Conservation (phyloP, 2,797 vertebrate species). For the Diceros bicornis region DNA sequence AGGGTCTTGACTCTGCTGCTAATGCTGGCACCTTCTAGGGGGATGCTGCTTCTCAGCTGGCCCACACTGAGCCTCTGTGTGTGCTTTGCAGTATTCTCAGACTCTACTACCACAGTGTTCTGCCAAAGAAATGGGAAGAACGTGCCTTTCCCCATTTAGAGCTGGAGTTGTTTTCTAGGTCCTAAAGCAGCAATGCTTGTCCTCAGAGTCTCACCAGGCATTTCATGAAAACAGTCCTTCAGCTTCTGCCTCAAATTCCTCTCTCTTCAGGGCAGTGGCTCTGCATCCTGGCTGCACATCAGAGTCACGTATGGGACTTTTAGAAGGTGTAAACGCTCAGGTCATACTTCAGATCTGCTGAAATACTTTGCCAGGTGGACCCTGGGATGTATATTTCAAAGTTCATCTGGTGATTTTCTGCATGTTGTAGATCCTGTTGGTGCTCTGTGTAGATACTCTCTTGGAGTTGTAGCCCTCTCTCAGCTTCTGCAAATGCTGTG, state of each 20-base stretch:
- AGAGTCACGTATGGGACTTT: background rate
- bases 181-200: background rate
- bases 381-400: background rate
- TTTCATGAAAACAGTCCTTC: background rate
- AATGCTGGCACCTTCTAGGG: background rate
- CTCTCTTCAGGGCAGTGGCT: background rate
- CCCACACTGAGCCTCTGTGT: accelerated
- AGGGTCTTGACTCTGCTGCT: background rate
- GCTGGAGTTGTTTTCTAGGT: background rate
- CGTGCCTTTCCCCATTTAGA: background rate
- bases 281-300: background rate
- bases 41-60: background rate
- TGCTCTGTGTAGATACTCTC: background rate
- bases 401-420: background rate
- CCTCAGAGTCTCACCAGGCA: background rate
- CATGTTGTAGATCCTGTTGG: background rate
- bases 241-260: background rate
- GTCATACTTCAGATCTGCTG: background rate
- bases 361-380: background rate
- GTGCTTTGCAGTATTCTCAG: background rate
- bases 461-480: background rate
- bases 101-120: background rate
- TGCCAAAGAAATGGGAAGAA: background rate
- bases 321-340: background rate
- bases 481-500: background rate